Percentiles rank a stretch among this genome's conserved stretches.
Evolutionary conservation across 1,140 invertebrate species (phyloP).

Genomic region (Antheraea mylitta): DNA sequence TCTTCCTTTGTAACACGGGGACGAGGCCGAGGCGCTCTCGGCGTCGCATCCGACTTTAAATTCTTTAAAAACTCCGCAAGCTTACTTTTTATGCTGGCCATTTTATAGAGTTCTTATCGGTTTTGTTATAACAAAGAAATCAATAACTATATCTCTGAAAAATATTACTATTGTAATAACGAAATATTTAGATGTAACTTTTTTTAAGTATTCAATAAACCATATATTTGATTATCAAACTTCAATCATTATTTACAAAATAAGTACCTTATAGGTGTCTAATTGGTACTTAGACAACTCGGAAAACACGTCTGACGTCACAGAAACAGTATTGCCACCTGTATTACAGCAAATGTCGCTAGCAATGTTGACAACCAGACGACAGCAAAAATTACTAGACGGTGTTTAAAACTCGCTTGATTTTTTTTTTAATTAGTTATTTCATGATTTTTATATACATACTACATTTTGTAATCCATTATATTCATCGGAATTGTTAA

Average conservation of each 20-base stretch:
- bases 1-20: slow-evolving; percentile 13
- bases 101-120: slow-evolving; percentile 18
- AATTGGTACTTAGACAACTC: not conserved
- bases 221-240: not conserved
- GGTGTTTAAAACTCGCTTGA: too few relatives aligned
- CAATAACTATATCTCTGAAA: not conserved
- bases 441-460: too few relatives aligned
- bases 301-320: not conserved
- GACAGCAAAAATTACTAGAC: too few relatives aligned
- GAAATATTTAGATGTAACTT: not conserved
- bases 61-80: slow-evolving; percentile 55
- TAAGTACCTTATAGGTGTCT: not conserved
- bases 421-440: too few relatives aligned
- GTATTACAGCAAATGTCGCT: too few relatives aligned
- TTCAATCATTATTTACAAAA: not conserved
- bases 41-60: slow-evolving; percentile 61
- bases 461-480: too few relatives aligned
- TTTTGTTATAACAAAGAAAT: not conserved
- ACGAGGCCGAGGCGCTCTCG: slow-evolving; percentile 46
- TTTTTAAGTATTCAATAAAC: not conserved
- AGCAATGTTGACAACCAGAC: too few relatives aligned
- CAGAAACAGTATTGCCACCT: too few relatives aligned
- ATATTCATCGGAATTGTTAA: too few relatives aligned
- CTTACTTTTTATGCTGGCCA: slow-evolving; percentile 43
- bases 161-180: not conserved